Evolutionary conservation across 2,888 invertebrate species (phyloP).

Genomic region (Agapostemon virescens): DNA sequence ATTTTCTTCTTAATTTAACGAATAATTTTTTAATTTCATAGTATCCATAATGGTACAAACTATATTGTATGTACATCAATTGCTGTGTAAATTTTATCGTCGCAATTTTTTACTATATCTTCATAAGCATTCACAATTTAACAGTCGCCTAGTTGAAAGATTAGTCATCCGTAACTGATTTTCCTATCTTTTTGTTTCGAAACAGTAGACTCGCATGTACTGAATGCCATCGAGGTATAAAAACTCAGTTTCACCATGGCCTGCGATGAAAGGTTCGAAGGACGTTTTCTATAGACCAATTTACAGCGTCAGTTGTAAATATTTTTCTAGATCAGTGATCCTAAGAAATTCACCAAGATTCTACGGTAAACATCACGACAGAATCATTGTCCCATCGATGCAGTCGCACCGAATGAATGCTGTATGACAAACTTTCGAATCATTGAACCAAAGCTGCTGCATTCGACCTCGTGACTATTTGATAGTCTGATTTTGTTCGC

Average conservation of each 20-base stretch:
- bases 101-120: no score
- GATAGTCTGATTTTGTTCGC: slow-evolving; percentile 8
- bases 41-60: no score
- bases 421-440: slow-evolving; percentile 6
- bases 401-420: background rate
- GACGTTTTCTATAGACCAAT: background rate
- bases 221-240: background rate
- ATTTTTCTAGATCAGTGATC: background rate
- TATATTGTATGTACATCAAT: no score
- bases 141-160: background rate
- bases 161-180: background rate
- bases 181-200: background rate
- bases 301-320: background rate
- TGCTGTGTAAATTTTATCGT: no score
- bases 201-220: background rate
- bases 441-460: slow-evolving; percentile 7
- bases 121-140: background rate
- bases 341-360: background rate
- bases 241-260: background rate
- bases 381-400: background rate
- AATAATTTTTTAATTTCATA: no score
- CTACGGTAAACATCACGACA: background rate
- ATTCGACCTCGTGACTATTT: slow-evolving; percentile 33
- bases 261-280: background rate
- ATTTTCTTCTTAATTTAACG: no score